These are phyloP conservation scores for Nerophis lumbriciformis DNA, from an alignment of 2,113 vertebrate genomes.

Conservation along the genomic window DNA sequence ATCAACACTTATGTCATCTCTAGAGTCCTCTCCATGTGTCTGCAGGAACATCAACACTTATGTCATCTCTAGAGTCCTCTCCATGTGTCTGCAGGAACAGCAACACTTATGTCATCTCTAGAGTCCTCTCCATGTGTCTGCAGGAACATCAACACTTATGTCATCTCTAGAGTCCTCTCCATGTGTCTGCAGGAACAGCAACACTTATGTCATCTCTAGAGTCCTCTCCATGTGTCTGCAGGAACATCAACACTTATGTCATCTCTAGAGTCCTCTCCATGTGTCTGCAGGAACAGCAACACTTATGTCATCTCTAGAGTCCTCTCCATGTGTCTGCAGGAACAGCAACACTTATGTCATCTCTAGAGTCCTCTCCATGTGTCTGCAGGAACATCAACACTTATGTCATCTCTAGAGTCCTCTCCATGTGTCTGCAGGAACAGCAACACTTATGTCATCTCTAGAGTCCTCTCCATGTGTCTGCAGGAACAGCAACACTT, in stretches of 20 bases:
- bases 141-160: too few relatives aligned
- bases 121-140: conserved; percentile 86
- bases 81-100: conserved; percentile 76
- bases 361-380: conserved; percentile 89
- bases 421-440: conserved; percentile 80
- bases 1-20: conserved; percentile 51
- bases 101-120: conserved; percentile 63
- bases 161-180: conserved; percentile 81
- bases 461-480: conserved; percentile 88
- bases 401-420: conserved; percentile 74
- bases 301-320: conserved; percentile 73
- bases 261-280: conserved; percentile 86
- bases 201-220: conserved; percentile 63
- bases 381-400: conserved; percentile 50
- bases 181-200: conserved; percentile 73
- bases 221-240: conserved; percentile 86
- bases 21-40: conserved; percentile 88
- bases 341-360: too few relatives aligned
- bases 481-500: conserved; percentile 31
- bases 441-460: conserved; percentile 33
- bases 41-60: conserved; percentile 4
- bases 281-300: conserved; percentile 62
- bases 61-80: conserved; percentile 78
- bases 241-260: too few relatives aligned
- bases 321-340: conserved; percentile 81